Conservation (phyloP, 2,888 invertebrate species). For the Diadromus collaris region DNA sequence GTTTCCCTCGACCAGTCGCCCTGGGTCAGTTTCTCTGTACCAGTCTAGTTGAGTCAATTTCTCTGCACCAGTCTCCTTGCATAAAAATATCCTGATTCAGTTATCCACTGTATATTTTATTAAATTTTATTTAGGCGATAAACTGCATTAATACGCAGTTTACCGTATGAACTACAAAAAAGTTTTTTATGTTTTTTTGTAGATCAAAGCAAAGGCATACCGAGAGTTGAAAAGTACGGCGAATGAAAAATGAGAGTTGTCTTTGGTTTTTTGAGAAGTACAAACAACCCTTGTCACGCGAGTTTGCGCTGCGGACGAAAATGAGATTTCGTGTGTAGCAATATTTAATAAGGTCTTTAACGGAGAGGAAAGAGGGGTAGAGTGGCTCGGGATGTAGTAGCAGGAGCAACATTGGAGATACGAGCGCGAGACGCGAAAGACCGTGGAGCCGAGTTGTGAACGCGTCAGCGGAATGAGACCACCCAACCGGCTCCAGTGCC, state of each 20-base stretch:
- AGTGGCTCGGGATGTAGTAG: slow-evolving; percentile 75
- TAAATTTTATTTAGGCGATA: no score
- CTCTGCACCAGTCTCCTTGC: neutral
- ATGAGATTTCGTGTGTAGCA: slow-evolving; percentile 74
- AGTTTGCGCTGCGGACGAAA: slow-evolving; percentile 38
- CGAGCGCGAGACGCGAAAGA: slow-evolving; percentile 47
- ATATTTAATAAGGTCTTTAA: slow-evolving; percentile 78
- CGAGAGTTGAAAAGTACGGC: neutral
- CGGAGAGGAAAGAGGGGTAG: slow-evolving; percentile 68
- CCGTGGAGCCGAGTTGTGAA: slow-evolving; percentile 76
- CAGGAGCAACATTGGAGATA: slow-evolving; percentile 72
- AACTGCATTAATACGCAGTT: no score
- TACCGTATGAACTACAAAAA: no score
- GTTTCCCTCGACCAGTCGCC: no score
- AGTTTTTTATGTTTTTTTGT: neutral
- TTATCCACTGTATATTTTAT: no score
- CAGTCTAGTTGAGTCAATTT: neutral
- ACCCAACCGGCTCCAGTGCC: slow-evolving; percentile 76
- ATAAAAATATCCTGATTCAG: neutral
- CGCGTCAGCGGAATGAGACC: slow-evolving; percentile 79
- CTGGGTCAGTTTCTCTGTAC: neutral
- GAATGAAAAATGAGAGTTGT: neutral
- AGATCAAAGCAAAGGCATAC: neutral
- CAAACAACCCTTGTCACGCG: slow-evolving; percentile 42
- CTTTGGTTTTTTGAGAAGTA: neutral